Evolutionary conservation across 2,113 vertebrate genomes (phyloP).

Genomic region (Rutilus rutilus): DNA sequence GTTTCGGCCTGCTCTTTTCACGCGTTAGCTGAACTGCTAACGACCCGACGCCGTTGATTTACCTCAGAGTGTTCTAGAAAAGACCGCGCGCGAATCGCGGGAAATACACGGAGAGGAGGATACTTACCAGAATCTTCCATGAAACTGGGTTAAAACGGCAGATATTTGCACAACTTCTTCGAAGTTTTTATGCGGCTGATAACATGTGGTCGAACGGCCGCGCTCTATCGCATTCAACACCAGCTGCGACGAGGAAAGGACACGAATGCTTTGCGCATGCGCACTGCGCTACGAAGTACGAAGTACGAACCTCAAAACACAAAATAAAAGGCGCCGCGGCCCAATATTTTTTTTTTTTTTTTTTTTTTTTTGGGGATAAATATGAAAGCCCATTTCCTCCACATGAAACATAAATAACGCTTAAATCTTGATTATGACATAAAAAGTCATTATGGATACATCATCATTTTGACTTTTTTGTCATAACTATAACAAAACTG

Average conservation of each 20-base stretch:
- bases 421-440: no score
- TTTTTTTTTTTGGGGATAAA: no score
- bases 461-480: no score
- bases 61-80: not conserved
- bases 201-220: conserved; percentile 51
- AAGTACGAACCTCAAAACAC: not conserved
- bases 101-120: rapidly evolving
- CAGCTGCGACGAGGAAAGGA: conserved; percentile 22
- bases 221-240: conserved; percentile 62
- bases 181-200: conserved; percentile 45
- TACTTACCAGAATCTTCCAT: conserved; percentile 75
- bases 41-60: not conserved
- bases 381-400: no score
- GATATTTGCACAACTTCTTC: conserved; percentile 56
- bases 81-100: not conserved
- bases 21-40: not conserved
- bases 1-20: conserved; percentile 1
- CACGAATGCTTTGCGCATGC: conserved; percentile 65
- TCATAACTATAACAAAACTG: no score
- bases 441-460: no score
- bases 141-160: conserved; percentile 48
- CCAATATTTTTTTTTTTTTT: no score
- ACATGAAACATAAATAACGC: no score
- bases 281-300: not conserved
- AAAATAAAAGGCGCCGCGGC: no score